Conservation (phyloP, 2,888 invertebrate species). For the Parapristionchus giblindavisi region DNA sequence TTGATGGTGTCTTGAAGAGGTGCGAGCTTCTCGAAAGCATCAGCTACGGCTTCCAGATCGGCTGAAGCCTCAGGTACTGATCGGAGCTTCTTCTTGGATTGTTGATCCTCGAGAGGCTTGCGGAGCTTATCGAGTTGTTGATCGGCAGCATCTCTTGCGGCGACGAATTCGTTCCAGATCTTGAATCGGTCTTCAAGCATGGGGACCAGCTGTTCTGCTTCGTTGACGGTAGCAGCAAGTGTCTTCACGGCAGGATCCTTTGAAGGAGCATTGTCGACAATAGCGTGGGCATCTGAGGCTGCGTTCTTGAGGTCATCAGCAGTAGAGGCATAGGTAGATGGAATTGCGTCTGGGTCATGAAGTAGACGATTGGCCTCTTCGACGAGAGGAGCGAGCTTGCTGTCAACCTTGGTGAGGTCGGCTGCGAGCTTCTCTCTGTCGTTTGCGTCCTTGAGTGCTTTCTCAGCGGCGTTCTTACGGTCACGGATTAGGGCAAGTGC, state of each 20-base stretch:
- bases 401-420: conserved; percentile 21
- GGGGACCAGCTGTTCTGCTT: conserved; percentile 45
- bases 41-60: conserved; percentile 13
- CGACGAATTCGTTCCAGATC: conserved; percentile 53
- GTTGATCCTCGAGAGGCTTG: conserved; percentile 39
- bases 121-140: conserved; percentile 49
- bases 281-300: conserved; percentile 35
- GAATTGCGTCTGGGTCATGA: conserved; percentile 37
- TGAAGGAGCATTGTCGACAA: conserved; percentile 39
- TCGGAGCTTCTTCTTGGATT: conserved; percentile 19
- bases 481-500: conserved; percentile 18
- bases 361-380: conserved; percentile 47
- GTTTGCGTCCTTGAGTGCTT: conserved; percentile 19
- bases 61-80: conserved; percentile 12
- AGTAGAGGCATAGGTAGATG: conserved; percentile 13
- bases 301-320: conserved; percentile 40
- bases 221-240: conserved; percentile 45
- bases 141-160: conserved; percentile 52
- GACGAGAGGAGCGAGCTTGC: conserved; percentile 48
- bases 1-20: conserved; percentile 44
- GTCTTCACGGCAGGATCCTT: conserved; percentile 43
- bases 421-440: neutral
- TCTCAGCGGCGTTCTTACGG: conserved; percentile 29
- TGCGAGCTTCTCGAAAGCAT: conserved; percentile 38
- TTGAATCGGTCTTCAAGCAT: conserved; percentile 49